phyloP scores from a whole-genome alignment of 2,888 invertebrate genomes.

The Rhagophthalmus giganteus region DNA sequence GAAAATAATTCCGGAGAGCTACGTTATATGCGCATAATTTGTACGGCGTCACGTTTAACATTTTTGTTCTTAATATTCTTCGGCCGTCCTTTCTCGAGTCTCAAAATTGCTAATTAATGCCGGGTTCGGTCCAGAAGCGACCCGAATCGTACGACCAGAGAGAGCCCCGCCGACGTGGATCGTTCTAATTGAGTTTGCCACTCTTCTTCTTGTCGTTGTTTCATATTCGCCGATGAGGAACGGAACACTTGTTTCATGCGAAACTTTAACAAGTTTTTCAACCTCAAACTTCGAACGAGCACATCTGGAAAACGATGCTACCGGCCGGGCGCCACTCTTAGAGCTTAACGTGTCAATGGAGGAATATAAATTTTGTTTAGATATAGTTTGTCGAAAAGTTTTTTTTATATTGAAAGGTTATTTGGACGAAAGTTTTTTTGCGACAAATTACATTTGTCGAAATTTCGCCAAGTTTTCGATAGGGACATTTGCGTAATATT shows the following conservation, averaged over 20 bases:
- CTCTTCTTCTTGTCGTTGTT: slow-evolving; percentile 33
- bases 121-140: slow-evolving; percentile 27
- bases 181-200: slow-evolving; percentile 37
- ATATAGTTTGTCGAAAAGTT: slow-evolving; percentile 10
- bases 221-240: slow-evolving; percentile 28
- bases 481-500: too few species aligned
- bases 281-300: slow-evolving; percentile 10
- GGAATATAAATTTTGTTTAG: slow-evolving; percentile 15
- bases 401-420: too few species aligned
- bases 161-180: slow-evolving; percentile 33
- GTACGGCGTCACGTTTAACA: slow-evolving; percentile 12
- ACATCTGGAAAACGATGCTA: slow-evolving; percentile 21
- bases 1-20: slow-evolving; percentile 8
- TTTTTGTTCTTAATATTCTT: slow-evolving; percentile 29
- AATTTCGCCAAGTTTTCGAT: too few species aligned
- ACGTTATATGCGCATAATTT: slow-evolving; percentile 19
- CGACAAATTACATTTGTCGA: too few species aligned
- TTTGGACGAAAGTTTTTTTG: not conserved
- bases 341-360: slow-evolving; percentile 9
- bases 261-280: slow-evolving; percentile 26
- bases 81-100: slow-evolving; percentile 27
- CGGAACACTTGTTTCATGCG: slow-evolving; percentile 32
- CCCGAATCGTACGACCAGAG: slow-evolving; percentile 22
- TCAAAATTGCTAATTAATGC: slow-evolving; percentile 37
- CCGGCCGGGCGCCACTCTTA: slow-evolving; percentile 12